phyloP scores from a whole-genome alignment of 2,113 vertebrate species.

The Paramormyrops kingsleyae region DNA sequence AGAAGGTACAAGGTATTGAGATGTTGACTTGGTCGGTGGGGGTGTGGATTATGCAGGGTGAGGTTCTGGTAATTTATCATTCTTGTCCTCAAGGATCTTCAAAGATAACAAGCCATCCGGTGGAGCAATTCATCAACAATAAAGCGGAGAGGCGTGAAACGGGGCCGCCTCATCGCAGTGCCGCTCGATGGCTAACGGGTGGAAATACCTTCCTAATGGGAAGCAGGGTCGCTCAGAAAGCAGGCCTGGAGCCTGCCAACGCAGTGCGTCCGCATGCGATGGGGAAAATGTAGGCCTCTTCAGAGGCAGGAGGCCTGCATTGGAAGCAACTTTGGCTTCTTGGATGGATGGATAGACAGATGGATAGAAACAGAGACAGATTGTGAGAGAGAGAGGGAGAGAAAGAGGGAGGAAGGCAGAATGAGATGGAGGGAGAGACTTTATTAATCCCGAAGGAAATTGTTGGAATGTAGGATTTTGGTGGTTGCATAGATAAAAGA shows the following conservation, averaged over 20 bases:
- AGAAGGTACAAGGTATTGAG: slow-evolving; percentile 38
- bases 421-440: not conserved
- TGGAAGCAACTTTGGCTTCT: not conserved
- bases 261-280: slow-evolving; percentile 25
- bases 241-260: slow-evolving; percentile 35
- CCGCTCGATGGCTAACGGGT: slow-evolving; percentile 68
- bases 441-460: not conserved
- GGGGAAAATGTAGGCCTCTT: not conserved
- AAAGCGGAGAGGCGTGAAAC: slow-evolving; percentile 77
- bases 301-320: not conserved
- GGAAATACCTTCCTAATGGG: slow-evolving; percentile 72
- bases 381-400: not conserved
- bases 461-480: not conserved
- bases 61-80: slow-evolving; percentile 80
- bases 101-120: slow-evolving; percentile 89
- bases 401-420: no score
- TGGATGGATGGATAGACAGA: not conserved
- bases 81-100: slow-evolving; percentile 78
- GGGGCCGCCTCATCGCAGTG: slow-evolving; percentile 61
- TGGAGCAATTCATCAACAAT: slow-evolving; percentile 82
- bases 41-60: slow-evolving; percentile 64
- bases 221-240: slow-evolving; percentile 56
- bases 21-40: slow-evolving; percentile 29
- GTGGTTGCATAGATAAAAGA: not conserved
- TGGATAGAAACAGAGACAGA: not conserved